Evolutionary conservation across 2,888 invertebrate species (phyloP), one percentile per base, ranked within the genome.

Genomic region (Spicauda simplicius): DNA sequence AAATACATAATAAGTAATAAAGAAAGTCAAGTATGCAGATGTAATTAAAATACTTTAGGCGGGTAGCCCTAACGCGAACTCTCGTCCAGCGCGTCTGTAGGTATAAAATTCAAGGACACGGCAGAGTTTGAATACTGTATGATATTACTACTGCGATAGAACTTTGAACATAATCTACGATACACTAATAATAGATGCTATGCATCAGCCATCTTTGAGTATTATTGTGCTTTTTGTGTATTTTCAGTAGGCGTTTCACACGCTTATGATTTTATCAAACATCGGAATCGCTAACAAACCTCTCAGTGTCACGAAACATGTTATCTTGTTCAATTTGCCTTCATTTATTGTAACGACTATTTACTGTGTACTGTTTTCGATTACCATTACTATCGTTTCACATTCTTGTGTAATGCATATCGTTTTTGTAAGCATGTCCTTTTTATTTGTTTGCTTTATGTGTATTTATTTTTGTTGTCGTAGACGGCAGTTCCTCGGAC

Each of bases 401-500:
- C 64, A 54, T 63, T 64, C 53, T 68, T 69, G 61, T 54, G 68
- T 68, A 69, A 61, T 71, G 63, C 68, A 63, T 72, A 72, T 58
- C 70, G 70, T 82, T 76, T 82, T 82, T 80, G 80, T 86, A 77
- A 77, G 91, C 91, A 89, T 90, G 90, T 81, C 25, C 80, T 82
- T 78, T 77, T 65, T 83, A 81, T 71, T 77, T 85, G 86, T 86
- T 85, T 84, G 92, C 92, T 91, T 91, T 90, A 92, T 78, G 83
- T 91, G 91, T 90, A 75, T 85, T 84, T 83, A 80, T 88, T 90
- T 25, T 89, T 89, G 86, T 92, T 91, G 86, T 88, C 91, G 74
- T 92, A 94, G 93, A 94, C 92, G 89, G 91, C 88, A 90, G 93
- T 74, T 85, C 91, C 48, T 82, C 91, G 80, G 93, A 93, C 79